Evolutionary conservation across 1,140 invertebrate species (phyloP).

Genomic region (Calliopsis andreniformis): DNA sequence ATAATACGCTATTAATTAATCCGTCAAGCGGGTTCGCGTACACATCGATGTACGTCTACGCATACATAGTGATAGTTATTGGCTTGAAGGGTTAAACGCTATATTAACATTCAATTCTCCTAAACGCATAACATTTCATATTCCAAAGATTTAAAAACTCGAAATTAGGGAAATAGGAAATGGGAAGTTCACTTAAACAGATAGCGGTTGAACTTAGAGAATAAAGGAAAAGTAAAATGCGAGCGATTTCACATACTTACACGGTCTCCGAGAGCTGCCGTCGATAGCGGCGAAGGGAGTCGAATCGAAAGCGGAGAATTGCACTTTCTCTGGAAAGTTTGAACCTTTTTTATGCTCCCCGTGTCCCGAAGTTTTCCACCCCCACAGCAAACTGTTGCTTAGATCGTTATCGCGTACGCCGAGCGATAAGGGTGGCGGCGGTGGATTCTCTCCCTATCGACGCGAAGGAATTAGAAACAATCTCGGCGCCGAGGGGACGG

Average conservation of each 20-base stretch:
- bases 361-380: constrained; percentile 60
- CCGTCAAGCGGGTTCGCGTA: no score
- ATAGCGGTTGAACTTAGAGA: background rate
- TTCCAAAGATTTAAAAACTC: no score
- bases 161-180: no score
- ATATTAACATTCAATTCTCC: no score
- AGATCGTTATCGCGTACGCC: constrained; percentile 69
- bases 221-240: background rate
- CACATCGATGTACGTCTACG: no score
- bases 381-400: constrained; percentile 73
- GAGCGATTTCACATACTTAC: constrained; percentile 16
- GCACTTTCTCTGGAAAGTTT: constrained; percentile 64
- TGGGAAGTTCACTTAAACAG: no score
- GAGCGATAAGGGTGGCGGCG: constrained; percentile 55
- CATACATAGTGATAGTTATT: no score
- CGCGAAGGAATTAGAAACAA: constrained; percentile 67
- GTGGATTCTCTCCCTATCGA: constrained; percentile 37
- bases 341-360: constrained; percentile 60
- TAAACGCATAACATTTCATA: no score
- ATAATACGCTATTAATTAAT: no score
- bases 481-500: constrained; percentile 20
- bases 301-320: constrained; percentile 55
- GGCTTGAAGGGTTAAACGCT: no score
- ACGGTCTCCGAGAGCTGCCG: background rate
- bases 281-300: constrained; percentile 15